Base-by-base conservation (phyloP, 1,140 invertebrate genomes). In the Metopolophium dirhodum region DNA sequence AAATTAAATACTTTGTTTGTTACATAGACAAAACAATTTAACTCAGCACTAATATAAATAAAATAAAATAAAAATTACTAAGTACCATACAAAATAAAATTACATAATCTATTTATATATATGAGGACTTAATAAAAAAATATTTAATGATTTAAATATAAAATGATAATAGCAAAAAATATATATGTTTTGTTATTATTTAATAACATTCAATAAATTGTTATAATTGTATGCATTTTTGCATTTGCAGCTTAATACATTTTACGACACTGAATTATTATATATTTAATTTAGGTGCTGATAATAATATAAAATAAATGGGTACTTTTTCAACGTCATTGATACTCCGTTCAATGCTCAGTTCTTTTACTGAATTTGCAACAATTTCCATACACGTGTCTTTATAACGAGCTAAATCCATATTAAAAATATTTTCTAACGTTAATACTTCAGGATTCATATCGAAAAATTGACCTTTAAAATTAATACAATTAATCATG, bases 381-480 rank as follows among this genome's bases (percentile, higher is more conserved):
- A 99, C 97, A 92, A 99, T 98, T 94, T 97, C 96, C 95, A 98
- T 97, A 37, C 97, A 97, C 23, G 97, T 97, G 0, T 98, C 98
- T 95, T 97, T 97, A 94, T 98, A 98, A 94, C 97, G 96, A 94
- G 98, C 97, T 92, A 99, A 95, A 94, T 99, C 97, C 98, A 99
- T 98, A 2, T 97, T 96, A 95, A 99, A 99, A 96, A 99, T 97
- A 94, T 98, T 98, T 94, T 98, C 97, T 93, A 99, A 95, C 0
- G 98, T 99, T 94, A 99, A 99, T 93, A 97, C 96, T 8, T 98
- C 97, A 2, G 98, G 96, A 7, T 97, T 96, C 97, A 99, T 98
- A 94, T 99, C 98, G 94, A 99, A 99, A 94, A 95, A 94, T 86
- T 97, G 96, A 95, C 97, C 97, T 90, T 98, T 85, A 93, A 94